Percentiles rank a stretch among this genome's conserved stretches.
These are phyloP conservation scores for Ornithorhynchus anatinus DNA, from an alignment of 2,113 vertebrate genomes.

Conservation along the genomic window DNA sequence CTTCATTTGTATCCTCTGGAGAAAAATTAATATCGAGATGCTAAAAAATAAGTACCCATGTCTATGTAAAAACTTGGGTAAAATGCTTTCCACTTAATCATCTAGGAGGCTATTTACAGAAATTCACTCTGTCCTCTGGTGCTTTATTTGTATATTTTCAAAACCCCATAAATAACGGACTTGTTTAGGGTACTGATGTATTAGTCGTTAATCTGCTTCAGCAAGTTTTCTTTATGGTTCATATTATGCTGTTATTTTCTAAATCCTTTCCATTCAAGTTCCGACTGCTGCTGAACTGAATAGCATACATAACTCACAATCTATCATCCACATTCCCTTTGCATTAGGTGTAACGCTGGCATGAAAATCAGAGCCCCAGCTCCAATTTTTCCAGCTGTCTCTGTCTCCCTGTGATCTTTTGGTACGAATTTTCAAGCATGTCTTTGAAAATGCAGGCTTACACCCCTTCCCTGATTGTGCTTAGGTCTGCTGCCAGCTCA, in stretches of 20 bases:
- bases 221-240: neutral
- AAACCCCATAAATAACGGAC: neutral
- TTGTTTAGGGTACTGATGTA: neutral
- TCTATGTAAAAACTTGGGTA: conserved; percentile 24
- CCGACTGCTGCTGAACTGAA: conserved; percentile 20
- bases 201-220: neutral
- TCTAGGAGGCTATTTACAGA: no score
- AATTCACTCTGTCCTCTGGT: neutral
- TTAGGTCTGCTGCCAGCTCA: conserved; percentile 41
- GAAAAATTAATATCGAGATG: conserved; percentile 16
- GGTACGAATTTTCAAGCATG: conserved; percentile 69
- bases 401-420: conserved; percentile 73
- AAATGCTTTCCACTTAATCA: no score
- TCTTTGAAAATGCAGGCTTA: conserved; percentile 54
- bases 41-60: conserved; percentile 12
- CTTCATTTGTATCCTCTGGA: neutral
- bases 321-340: conserved; percentile 68
- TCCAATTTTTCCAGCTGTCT: conserved; percentile 80
- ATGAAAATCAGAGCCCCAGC: conserved; percentile 63
- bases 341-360: conserved; percentile 72
- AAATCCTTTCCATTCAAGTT: conserved; percentile 4
- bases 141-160: neutral
- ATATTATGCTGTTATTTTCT: neutral
- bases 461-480: conserved; percentile 38
- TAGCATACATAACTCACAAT: conserved; percentile 47